Evolutionary conservation across 2,113 vertebrate species (phyloP).

Genomic region (Rhabdornis inornatus): DNA sequence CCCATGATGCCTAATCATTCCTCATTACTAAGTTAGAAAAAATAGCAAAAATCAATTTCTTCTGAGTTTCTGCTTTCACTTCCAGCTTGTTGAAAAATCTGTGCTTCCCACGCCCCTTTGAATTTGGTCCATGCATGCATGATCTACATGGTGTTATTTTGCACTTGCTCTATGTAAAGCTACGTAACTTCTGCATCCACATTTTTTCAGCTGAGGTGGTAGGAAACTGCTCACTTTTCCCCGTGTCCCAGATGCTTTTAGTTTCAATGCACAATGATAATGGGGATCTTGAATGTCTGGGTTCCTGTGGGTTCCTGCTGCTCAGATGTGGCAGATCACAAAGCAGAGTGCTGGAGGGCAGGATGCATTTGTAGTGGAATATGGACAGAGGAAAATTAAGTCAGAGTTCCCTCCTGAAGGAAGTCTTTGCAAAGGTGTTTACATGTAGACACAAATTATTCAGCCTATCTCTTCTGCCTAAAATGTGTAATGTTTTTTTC

Average conservation of each 20-base stretch:
- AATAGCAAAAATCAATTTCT: background rate
- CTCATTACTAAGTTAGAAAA: background rate
- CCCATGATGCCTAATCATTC: background rate
- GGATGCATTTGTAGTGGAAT: background rate
- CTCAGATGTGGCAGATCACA: background rate
- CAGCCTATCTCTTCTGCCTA: background rate
- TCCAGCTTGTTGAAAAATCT: background rate
- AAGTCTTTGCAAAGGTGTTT: background rate
- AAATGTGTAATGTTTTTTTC: background rate
- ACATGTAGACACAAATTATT: background rate
- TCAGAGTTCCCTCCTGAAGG: background rate
- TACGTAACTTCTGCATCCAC: accelerated
- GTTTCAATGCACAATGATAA: background rate
- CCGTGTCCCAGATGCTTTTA: background rate
- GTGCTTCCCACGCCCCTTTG: background rate
- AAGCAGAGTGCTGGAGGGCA: background rate
- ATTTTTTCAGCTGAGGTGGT: background rate
- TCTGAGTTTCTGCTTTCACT: background rate
- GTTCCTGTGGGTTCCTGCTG: background rate
- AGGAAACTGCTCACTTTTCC: background rate
- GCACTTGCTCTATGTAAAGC: background rate
- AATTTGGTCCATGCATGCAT: background rate
- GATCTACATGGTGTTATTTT: background rate
- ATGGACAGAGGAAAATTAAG: background rate
- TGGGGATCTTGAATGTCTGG: background rate